Base-by-base conservation (phyloP, 2,113 vertebrate species). In the Pseudorectes ferrugineus region DNA sequence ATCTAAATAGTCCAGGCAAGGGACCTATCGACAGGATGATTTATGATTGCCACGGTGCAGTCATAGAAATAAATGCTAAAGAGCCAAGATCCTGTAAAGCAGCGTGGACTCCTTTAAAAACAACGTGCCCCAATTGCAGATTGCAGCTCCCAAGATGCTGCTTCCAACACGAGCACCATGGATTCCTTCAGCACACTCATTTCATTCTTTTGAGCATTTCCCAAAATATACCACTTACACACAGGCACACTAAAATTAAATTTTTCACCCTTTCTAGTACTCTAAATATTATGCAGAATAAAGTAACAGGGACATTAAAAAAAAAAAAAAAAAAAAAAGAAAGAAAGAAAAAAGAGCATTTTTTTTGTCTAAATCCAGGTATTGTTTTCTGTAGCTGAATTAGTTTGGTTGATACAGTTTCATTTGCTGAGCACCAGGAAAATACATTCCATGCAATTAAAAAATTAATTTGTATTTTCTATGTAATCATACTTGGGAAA, bases 401-500 rank as follows among this genome's bases (percentile, higher is more conserved):
- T 96, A 12, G 9, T 35, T 81, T 65, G 31, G 29, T 13, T 38
- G 24, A 29, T 45, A 89, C 11, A 29, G 35, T 63, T 84, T 58
- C 16, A 94, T 89, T 89, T 92, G 20, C 66, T 77, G 57, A 58
- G 26, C 63, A 88, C 63, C 76, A 93, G 63, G 54, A 97, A 97
- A 95, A 91, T 38, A 45, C 7, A 87, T 31, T 82, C 31, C 20
- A 31, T 24, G 4, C 19, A 76, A 57, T 61, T 26, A 8, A 23
- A 35, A 88, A 45, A 31, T 36, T 16, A 31, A 52, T 61, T 61
- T 72, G 5, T 59, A 63, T 42, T 75, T 70, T 43, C 5, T 58
- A 26, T 45, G n/a, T 65, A 52, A 57, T 11, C 40, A 65, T 17
- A 66, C 13, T 29, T 4, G 5, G 25, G 6, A 89, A 86, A 51